A percentile compares a stretch with the other conserved stretches of the same genome.
These are phyloP conservation scores for Trissolcus basalis DNA, from an alignment of 1,140 invertebrate species.

Conservation along the genomic window DNA sequence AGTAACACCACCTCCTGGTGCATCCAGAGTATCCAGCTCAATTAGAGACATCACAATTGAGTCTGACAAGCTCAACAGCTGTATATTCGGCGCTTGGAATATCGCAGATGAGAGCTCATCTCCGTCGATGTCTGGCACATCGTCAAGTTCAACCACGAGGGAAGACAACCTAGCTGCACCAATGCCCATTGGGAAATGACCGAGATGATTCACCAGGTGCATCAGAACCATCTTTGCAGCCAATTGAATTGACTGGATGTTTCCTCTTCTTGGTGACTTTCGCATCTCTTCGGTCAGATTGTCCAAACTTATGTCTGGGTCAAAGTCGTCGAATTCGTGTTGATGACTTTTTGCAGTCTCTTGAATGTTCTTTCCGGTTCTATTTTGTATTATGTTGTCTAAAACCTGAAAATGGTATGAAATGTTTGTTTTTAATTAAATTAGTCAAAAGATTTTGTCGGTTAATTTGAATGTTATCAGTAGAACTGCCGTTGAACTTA, in stretches of 20 bases:
- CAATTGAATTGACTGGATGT: constrained; percentile 77
- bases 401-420: constrained; percentile 63
- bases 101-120: constrained; percentile 87
- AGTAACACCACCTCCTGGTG: constrained; percentile 89
- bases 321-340: constrained; percentile 80
- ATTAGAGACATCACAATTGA: constrained; percentile 92
- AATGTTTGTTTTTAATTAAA: neutral
- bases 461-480: too few relatives aligned
- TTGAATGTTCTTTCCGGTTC: constrained; percentile 62
- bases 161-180: constrained; percentile 90
- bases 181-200: constrained; percentile 92
- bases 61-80: constrained; percentile 91
- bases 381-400: constrained; percentile 71
- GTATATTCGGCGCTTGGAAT: constrained; percentile 90
- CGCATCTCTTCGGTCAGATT: constrained; percentile 78
- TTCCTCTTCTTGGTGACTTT: constrained; percentile 73
- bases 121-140: constrained; percentile 84
- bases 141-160: constrained; percentile 93
- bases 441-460: neutral
- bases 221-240: constrained; percentile 84
- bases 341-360: constrained; percentile 63
- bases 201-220: constrained; percentile 91
- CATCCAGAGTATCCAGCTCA: constrained; percentile 91
- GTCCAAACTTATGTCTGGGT: constrained; percentile 83
- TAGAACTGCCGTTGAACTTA: constrained; percentile 68